These are phyloP conservation scores for Salvelinus sp. DNA, from an alignment of 2,113 vertebrate species.

Conservation along the genomic window DNA sequence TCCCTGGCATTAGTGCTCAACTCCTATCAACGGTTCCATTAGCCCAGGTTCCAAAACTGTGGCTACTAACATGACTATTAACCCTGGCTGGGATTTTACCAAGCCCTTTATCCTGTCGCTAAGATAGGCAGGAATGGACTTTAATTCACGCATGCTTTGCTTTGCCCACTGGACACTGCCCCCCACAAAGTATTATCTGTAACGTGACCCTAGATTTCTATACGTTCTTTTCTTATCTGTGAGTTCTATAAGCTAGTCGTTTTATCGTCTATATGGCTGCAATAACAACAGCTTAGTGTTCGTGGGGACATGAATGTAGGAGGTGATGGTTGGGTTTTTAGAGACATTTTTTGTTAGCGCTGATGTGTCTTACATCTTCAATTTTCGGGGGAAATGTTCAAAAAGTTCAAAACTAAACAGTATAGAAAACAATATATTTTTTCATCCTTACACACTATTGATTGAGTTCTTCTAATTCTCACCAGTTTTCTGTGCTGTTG, in stretches of 20 bases:
- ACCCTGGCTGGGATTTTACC: slow-evolving; percentile 52
- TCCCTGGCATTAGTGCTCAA: slow-evolving; percentile 60
- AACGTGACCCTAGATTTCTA: slow-evolving; percentile 53
- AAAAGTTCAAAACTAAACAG: background rate
- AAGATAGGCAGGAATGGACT: slow-evolving; percentile 41
- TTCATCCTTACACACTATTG: background rate
- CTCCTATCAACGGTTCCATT: slow-evolving; percentile 65
- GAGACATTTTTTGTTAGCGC: background rate
- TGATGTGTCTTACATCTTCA: slow-evolving; percentile 8
- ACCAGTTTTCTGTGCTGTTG: background rate
- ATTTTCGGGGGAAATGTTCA: background rate
- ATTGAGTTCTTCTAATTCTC: background rate
- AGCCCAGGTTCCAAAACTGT: slow-evolving; percentile 62
- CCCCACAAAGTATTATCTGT: slow-evolving; percentile 46
- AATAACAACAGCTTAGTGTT: background rate
- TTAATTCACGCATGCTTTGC: slow-evolving; percentile 41
- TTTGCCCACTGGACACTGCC: slow-evolving; percentile 24
- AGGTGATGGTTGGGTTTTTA: background rate
- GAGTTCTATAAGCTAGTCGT: background rate
- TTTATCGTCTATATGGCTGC: background rate
- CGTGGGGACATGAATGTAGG: background rate
- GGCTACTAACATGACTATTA: slow-evolving; percentile 60
- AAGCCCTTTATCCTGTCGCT: slow-evolving; percentile 62
- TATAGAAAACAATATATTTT: slow-evolving; percentile 9
- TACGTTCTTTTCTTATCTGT: slow-evolving; percentile 21